Conservation (phyloP, 2,113 vertebrate species). For the Tachycineta bicolor region DNA sequence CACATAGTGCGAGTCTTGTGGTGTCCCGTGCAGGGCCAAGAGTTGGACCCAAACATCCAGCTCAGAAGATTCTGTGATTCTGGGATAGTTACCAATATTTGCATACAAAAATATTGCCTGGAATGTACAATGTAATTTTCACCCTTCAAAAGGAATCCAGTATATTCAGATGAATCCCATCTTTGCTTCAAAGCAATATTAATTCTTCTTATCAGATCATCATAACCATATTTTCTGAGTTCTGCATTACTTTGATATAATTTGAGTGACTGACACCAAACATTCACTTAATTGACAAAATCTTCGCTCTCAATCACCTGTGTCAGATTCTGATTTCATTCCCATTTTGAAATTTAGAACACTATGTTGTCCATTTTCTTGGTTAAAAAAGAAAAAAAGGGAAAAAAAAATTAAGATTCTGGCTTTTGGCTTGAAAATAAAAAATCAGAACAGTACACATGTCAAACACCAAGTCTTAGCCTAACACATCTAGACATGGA, state of each 20-base stretch:
- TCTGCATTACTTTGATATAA: background rate
- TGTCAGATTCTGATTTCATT: background rate
- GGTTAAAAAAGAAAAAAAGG: background rate
- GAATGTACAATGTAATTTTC: background rate
- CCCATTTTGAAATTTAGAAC: background rate
- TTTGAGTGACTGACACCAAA: background rate
- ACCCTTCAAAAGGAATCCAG: background rate
- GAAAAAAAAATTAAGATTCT: background rate
- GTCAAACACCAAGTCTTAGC: background rate
- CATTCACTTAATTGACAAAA: background rate
- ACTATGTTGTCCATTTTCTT: background rate
- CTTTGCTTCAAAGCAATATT: background rate
- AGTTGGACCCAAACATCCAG: background rate
- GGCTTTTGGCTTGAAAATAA: background rate
- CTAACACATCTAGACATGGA: background rate
- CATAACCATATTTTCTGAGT: background rate
- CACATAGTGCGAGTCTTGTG: background rate
- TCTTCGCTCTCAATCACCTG: background rate
- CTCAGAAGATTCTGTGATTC: background rate
- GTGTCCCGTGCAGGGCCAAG: background rate
- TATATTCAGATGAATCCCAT: background rate
- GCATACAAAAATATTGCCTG: background rate
- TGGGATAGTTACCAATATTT: background rate
- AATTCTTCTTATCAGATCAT: background rate
- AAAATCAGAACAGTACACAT: background rate